These are phyloP conservation scores for Sitta carolinensis DNA, from an alignment of 2,797 vertebrate species.

Conservation along the genomic window DNA sequence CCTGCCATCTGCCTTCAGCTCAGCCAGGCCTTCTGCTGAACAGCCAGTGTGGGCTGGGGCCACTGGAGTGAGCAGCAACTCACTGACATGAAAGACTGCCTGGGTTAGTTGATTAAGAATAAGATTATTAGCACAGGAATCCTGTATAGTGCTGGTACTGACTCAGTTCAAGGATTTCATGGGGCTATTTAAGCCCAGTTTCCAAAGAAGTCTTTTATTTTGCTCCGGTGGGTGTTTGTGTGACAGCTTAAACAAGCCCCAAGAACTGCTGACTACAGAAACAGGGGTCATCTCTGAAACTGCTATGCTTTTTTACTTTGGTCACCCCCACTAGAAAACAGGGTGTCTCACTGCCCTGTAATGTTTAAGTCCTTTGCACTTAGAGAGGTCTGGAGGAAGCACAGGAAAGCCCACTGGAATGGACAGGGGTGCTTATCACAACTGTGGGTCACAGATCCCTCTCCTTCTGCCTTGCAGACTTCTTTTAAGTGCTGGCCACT, in stretches of 20 bases:
- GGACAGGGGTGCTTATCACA: neutral
- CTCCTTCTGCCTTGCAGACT: neutral
- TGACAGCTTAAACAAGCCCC: neutral
- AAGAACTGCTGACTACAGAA: neutral
- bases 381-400: neutral
- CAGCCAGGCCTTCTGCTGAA: conserved; percentile 53
- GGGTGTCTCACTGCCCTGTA: neutral
- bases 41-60: neutral
- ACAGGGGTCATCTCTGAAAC: neutral
- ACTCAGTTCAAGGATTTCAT: conserved; percentile 2
- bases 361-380: neutral
- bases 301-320: neutral
- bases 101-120: conserved; percentile 39
- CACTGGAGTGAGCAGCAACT: conserved; percentile 36
- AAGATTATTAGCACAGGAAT: conserved; percentile 1
- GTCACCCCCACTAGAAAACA: neutral
- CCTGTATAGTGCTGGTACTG: neutral
- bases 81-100: conserved; percentile 36
- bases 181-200: neutral
- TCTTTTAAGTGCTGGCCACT: neutral
- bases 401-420: neutral
- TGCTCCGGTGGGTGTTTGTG: neutral
- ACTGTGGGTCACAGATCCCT: fast-evolving
- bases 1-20: conserved; percentile 59
- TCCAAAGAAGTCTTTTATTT: conserved; percentile 25